A percentile compares a stretch with the other conserved stretches of the same genome.
Evolutionary conservation across 2,888 invertebrate species (phyloP).

Genomic region (Pelosia muscerda): DNA sequence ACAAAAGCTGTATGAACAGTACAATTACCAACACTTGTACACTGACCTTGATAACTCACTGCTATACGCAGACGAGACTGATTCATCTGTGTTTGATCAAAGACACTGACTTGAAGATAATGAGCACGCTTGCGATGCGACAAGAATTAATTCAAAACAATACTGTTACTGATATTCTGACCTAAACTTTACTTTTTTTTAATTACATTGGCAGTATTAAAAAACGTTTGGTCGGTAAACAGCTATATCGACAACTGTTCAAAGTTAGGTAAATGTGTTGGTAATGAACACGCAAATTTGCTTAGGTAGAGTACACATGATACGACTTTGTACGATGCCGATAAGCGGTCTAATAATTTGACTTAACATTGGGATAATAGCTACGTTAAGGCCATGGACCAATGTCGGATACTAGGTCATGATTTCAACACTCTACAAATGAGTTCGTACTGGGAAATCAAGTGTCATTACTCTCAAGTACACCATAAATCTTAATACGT

Average conservation of each 20-base stretch:
- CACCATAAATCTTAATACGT: background rate
- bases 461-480: background rate
- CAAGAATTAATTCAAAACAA: constrained; percentile 23
- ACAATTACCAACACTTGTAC: constrained; percentile 50
- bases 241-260: constrained; percentile 38
- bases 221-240: constrained; percentile 22
- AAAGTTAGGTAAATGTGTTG: constrained; percentile 32
- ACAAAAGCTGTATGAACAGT: constrained; percentile 53
- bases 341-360: constrained; percentile 21
- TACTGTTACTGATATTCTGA: constrained; percentile 12
- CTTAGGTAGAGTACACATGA: constrained; percentile 38
- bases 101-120: constrained; percentile 47
- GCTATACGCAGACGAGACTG: constrained; percentile 53
- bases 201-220: background rate
- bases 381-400: constrained; percentile 16
- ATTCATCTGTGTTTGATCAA: constrained; percentile 69
- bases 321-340: constrained; percentile 26
- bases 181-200: background rate
- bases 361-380: background rate
- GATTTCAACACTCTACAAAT: background rate
- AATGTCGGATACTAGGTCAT: background rate
- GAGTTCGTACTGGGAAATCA: background rate
- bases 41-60: constrained; percentile 69
- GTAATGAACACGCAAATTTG: constrained; percentile 37
- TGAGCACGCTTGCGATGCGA: constrained; percentile 29